Percentiles rank a stretch among this genome's conserved stretches.
phyloP scores from a whole-genome alignment of 2,797 vertebrate species.

The Poeciliopsis turneri region DNA sequence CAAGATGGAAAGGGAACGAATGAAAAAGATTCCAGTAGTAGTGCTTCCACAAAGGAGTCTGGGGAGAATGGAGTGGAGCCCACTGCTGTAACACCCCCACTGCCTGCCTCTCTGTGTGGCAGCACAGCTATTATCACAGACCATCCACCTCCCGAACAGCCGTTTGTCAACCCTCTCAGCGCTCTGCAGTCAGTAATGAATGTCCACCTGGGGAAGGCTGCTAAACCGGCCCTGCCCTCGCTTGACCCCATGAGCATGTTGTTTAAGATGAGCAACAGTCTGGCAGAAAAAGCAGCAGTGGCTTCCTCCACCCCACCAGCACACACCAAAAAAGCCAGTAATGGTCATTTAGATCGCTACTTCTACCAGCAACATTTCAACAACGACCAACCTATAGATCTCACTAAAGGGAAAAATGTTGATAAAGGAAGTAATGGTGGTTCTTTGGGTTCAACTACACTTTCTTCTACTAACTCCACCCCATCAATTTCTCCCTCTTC shows the following conservation, averaged over 20 bases:
- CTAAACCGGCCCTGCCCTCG: conserved; percentile 93
- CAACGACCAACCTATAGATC: conserved; percentile 96
- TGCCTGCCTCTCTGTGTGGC: conserved; percentile 82
- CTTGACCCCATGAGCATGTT: conserved; percentile 99
- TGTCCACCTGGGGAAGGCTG: conserved; percentile 96
- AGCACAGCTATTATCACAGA: conserved; percentile 98
- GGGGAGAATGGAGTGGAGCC: conserved; percentile 89
- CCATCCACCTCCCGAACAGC: conserved; percentile 95
- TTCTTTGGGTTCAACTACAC: conserved; percentile 89
- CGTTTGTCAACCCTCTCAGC: conserved; percentile 97
- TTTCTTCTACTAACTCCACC: conserved; percentile 91
- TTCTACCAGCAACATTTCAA: conserved; percentile 88
- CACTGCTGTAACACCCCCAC: conserved; percentile 79
- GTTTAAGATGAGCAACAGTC: conserved; percentile 99
- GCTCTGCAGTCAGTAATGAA: conserved; percentile 99
- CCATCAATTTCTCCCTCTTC: conserved; percentile 92
- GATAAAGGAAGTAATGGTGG: conserved; percentile 90
- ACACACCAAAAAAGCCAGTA: conserved; percentile 89
- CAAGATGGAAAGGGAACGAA: conserved; percentile 70
- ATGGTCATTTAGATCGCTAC: conserved; percentile 94
- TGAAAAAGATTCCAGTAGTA: conserved; percentile 85
- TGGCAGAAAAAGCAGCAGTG: conserved; percentile 96
- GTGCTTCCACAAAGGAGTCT: conserved; percentile 82
- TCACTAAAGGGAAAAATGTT: conserved; percentile 95
- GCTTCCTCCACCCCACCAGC: conserved; percentile 89